Conservation (phyloP, 2,113 vertebrate species). For the Lepus timidus region DNA sequence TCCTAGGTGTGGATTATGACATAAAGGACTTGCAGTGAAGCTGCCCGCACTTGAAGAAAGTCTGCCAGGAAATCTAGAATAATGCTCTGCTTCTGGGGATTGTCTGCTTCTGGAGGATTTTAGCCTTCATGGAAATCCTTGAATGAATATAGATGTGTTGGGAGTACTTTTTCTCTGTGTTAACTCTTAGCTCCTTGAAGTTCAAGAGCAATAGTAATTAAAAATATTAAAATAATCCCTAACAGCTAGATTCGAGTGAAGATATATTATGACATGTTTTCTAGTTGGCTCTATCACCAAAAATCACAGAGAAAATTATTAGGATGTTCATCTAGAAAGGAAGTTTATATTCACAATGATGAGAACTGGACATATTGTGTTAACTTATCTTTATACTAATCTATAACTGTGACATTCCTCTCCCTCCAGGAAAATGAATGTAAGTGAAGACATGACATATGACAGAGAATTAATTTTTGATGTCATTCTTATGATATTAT, state of each 20-base stretch:
- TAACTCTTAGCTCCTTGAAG: neutral
- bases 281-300: neutral
- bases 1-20: neutral
- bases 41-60: neutral
- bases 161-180: neutral
- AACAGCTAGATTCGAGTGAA: neutral
- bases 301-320: neutral
- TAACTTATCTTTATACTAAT: too few relatives aligned
- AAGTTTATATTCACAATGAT: neutral
- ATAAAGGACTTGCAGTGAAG: neutral
- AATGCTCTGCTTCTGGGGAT: neutral
- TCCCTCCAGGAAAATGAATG: too few relatives aligned
- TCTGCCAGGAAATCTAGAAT: neutral
- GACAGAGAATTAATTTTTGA: too few relatives aligned
- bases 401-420: too few relatives aligned
- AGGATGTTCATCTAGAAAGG: slow-evolving; percentile 2
- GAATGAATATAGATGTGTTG: neutral
- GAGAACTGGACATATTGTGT: too few relatives aligned
- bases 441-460: too few relatives aligned
- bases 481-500: too few relatives aligned
- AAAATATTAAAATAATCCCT: neutral
- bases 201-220: neutral
- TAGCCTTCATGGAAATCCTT: neutral
- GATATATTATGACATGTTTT: neutral
- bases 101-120: neutral